These are phyloP conservation scores for Platyura marginata DNA, from an alignment of 1,140 invertebrate genomes.

Conservation along the genomic window DNA sequence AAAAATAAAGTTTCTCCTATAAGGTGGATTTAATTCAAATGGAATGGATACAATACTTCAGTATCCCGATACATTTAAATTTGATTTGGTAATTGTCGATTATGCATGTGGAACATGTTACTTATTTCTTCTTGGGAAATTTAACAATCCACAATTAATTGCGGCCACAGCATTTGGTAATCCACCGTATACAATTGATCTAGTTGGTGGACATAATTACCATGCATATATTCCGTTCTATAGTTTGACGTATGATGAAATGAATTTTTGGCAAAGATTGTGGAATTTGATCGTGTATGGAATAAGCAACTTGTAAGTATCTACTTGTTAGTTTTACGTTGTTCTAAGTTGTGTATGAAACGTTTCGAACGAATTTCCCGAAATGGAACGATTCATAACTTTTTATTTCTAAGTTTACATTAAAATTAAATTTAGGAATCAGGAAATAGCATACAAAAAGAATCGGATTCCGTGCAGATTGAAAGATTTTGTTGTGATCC, in stretches of 20 bases:
- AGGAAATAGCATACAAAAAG: no score
- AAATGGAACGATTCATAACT: no score
- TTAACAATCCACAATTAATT: constrained; percentile 9
- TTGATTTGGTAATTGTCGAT: constrained; percentile 14
- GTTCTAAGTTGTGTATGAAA: no score
- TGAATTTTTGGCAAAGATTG: constrained; percentile 14
- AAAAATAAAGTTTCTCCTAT: no score
- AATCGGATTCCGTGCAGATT: no score
- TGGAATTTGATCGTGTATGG: constrained; percentile 14
- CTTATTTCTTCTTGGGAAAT: constrained; percentile 7
- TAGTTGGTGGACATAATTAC: constrained; percentile 1
- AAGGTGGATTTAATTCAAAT: no score
- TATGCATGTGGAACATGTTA: constrained; percentile 9
- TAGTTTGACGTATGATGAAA: constrained; percentile 10
- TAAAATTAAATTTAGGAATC: no score
- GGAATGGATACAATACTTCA: no score
- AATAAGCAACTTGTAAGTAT: constrained; percentile 11
- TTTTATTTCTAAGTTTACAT: no score
- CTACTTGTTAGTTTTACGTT: no score
- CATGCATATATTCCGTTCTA: constrained; percentile 5
- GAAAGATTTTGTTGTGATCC: no score
- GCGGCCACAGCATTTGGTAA: constrained; percentile 4
- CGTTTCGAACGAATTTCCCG: no score
- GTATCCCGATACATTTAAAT: constrained; percentile 4
- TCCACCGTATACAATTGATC: neutral